Base-by-base conservation (phyloP, 2,797 vertebrate species). In the Ammospiza maritima region DNA sequence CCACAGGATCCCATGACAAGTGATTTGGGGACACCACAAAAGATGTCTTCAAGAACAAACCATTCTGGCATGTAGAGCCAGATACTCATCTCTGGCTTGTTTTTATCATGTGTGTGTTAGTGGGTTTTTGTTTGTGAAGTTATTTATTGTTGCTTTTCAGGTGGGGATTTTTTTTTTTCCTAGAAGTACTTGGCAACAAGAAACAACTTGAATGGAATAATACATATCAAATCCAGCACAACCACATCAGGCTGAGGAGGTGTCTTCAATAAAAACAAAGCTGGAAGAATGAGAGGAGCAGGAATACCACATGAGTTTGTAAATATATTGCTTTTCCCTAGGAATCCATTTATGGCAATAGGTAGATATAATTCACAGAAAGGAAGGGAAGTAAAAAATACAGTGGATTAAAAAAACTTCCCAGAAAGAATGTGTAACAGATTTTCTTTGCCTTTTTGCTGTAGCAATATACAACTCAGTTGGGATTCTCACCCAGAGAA, bases 81-180 rank as follows among this genome's bases (percentile, higher is more conserved):
- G 22, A 45, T 42, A 23, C 11, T 53, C 42, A 42, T 22, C 48
- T 60, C 45, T 69, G 38, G 3, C 29, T 73, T 47, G 5, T 23
- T 69, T 82, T 38, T 16, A 26, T 48, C 54, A 11, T 0, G 2
- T 30, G 5, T 36, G 25, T 0, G 4, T 34, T 22, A 29, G 32
- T 40, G 16, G 3, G 5, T 1, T 38, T 40, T 40, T 23, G 4
- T 40, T 34, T 83, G 15, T 70, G 9, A 27, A 6, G 0, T 1
- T 6, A 21, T 36, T 53, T 56, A 16, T 10, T 48, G 6, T 6
- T 80, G 10, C 12, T 66, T 92, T 61, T 13, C 9, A 30, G 5
- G 2, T 1, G 6, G 1, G 38, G 13, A 40, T 13, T 40, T 6
- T 60, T 60, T 60, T 4, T 38, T 19, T 6, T 0, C 2, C 25